Base-by-base conservation (phyloP, 2,113 vertebrate species). In the Sterrhoptilus dennistouni region DNA sequence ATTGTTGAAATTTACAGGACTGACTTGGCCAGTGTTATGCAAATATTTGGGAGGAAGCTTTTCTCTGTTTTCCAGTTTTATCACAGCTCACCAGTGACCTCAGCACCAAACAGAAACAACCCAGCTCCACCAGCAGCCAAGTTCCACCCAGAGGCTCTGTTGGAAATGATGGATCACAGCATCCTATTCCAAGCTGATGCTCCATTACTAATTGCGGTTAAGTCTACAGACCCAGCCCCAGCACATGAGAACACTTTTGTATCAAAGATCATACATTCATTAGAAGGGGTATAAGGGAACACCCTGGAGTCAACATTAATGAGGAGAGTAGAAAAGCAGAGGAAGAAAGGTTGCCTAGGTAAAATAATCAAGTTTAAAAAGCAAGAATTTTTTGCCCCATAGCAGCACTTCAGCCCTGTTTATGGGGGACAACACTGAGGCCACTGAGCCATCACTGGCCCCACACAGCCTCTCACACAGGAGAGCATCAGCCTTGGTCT, bases 201-300 rank as follows among this genome's bases (percentile, higher is more conserved):
- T 83, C 36, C 7, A 1, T 59, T 53, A 5, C 29, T 27, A 14
- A 25, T 42, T 72, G 22, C 42, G 66, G 29, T 12, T 38, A 6
- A 38, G 24, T 9, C 24, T 69, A 12, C 2, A 60, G 1, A 45
- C 11, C 19, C 49, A 71, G 2, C 3, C 18, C 8, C 42, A 66
- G 52, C 50, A 52, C 8, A 31, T 0, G 6, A 6, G 45, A 70
- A 0, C 7, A 36, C 11, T 69, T 72, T 5, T 13, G 3, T 29
- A 5, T 14, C 59, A 42, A 82, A 69, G 57, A 28, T 14, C 14
- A 2, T 3, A 4, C 3, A 5, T 38, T 74, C 33, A 25, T 65
- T 8, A 45, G 15, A 61, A 66, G 6, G 9, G 19, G 6, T 35
- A 65, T 18, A n/a, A 69, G 31, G 24, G 33, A 23, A 82, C 50